A percentile compares a stretch with the other conserved stretches of the same genome.
Evolutionary conservation across 2,888 invertebrate species (phyloP).

Genomic region (Drosophila suboccidentalis): DNA sequence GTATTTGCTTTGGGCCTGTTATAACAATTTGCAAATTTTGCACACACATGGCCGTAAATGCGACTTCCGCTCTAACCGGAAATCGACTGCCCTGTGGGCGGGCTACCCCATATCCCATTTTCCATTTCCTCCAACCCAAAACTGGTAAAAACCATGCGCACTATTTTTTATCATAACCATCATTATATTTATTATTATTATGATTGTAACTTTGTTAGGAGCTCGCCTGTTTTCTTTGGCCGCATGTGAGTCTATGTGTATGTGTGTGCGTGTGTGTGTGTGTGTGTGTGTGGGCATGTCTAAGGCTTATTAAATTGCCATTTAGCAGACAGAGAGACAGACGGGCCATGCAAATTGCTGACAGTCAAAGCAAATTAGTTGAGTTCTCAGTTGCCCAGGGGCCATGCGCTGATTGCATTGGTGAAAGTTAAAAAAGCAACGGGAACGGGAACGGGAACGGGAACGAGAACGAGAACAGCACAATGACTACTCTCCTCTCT

Average conservation of each 20-base stretch:
- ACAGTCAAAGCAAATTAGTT: conserved; percentile 60
- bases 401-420: conserved; percentile 54
- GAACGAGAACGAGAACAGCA: neutral
- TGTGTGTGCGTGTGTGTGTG: conserved; percentile 17
- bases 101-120: conserved; percentile 6
- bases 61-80: conserved; percentile 56
- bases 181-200: conserved; percentile 53
- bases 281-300: conserved; percentile 28
- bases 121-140: neutral
- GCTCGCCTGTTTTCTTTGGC: neutral
- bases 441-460: neutral
- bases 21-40: conserved; percentile 46
- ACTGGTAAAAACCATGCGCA: conserved; percentile 1
- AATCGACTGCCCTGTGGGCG: conserved; percentile 46
- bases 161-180: conserved; percentile 26
- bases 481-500: neutral
- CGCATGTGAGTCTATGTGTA: conserved; percentile 16
- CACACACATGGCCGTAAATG: conserved; percentile 46
- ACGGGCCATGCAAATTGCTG: conserved; percentile 55
- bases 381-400: conserved; percentile 25
- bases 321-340: conserved; percentile 38
- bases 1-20: conserved; percentile 38
- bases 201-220: conserved; percentile 62
- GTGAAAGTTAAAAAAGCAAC: conserved; percentile 2
- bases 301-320: conserved; percentile 68